Conservation (phyloP, 2,113 vertebrate genomes). For the Rhea pennata region DNA sequence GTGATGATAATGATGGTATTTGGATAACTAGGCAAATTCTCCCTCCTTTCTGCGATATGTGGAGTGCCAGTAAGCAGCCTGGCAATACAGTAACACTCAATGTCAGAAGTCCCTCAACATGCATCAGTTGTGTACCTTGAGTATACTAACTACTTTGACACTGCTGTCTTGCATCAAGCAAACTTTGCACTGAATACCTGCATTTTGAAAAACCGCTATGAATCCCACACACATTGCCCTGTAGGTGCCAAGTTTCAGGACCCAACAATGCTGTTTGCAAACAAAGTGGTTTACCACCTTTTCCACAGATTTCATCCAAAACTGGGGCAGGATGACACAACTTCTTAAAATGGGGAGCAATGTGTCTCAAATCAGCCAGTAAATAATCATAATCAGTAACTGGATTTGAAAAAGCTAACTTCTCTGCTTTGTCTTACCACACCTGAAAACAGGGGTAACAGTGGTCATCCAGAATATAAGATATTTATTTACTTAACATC, state of each 20-base stretch:
- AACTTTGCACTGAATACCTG: fast-evolving
- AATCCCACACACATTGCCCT: neutral
- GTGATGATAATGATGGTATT: neutral
- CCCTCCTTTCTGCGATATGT: neutral
- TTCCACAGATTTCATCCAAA: neutral
- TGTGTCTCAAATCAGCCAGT: neutral
- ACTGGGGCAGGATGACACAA: neutral
- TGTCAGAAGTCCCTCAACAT: fast-evolving
- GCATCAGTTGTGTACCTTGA: fast-evolving
- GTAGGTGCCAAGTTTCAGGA: neutral
- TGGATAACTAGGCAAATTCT: neutral
- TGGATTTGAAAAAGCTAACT: neutral
- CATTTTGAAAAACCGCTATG: neutral
- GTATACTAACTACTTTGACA: neutral
- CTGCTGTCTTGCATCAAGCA: neutral
- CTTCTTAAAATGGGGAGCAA: neutral
- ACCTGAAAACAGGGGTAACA: neutral
- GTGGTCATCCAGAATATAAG: neutral
- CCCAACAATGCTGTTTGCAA: neutral
- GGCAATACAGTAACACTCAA: neutral
- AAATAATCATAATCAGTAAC: neutral
- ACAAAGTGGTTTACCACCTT: neutral
- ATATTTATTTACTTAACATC: neutral
- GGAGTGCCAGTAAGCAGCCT: neutral
- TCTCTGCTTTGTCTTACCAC: neutral